phyloP scores from a whole-genome alignment of 2,797 vertebrate species.

The Pangasius macronema region DNA sequence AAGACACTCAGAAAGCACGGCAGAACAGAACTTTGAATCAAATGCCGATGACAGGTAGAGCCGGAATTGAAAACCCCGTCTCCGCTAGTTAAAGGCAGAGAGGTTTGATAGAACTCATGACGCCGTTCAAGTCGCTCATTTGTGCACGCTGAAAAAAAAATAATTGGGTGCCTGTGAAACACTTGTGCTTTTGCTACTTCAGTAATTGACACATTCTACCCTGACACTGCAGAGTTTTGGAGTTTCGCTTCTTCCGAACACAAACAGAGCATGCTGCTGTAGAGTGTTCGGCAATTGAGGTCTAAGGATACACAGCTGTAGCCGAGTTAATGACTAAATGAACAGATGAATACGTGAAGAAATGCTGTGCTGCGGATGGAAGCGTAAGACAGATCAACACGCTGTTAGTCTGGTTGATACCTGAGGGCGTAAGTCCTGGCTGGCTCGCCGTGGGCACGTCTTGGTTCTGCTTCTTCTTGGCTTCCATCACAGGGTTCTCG shows the following conservation, averaged over 20 bases:
- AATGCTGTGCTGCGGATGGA: not conserved
- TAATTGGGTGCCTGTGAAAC: constrained; percentile 30
- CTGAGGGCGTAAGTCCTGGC: constrained; percentile 62
- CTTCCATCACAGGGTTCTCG: constrained; percentile 96
- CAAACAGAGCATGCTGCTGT: not conserved
- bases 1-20: not conserved
- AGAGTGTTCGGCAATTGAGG: not conserved
- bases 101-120: not conserved
- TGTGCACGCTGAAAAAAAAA: constrained; percentile 12
- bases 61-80: not conserved
- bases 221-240: not conserved
- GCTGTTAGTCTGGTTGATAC: constrained; percentile 59
- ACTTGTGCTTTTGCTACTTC: constrained; percentile 28
- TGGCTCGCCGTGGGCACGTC: constrained; percentile 60
- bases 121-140: not conserved
- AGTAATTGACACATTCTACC: constrained; percentile 5
- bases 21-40: not conserved
- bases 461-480: constrained; percentile 81
- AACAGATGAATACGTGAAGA: not conserved
- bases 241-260: not conserved
- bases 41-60: not conserved
- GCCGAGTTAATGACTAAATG: not conserved
- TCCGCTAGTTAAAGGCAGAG: constrained; percentile 8
- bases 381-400: not conserved
- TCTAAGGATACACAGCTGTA: not conserved